phyloP scores from a whole-genome alignment of 1,140 invertebrate genomes.

The Plectrocnemia conspersa region DNA sequence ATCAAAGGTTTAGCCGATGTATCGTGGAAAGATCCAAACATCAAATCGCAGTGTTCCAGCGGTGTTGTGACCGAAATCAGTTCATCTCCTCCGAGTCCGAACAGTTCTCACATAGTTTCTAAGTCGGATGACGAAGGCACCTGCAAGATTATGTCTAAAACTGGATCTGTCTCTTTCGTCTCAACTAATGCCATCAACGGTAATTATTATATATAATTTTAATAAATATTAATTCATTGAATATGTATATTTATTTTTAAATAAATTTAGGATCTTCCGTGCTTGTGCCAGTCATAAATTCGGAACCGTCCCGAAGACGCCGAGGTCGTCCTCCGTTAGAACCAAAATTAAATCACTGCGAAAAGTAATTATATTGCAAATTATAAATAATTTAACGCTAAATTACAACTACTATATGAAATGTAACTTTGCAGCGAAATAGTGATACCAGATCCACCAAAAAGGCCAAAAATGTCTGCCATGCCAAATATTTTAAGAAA shows the following conservation, averaged over 20 bases:
- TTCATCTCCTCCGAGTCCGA: slow-evolving; percentile 25
- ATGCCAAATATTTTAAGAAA: slow-evolving; percentile 20
- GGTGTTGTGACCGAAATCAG: slow-evolving; percentile 15
- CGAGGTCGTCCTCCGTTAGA: slow-evolving; percentile 62
- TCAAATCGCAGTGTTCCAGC: slow-evolving; percentile 44
- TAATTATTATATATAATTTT: too few relatives aligned
- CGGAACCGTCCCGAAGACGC: slow-evolving; percentile 39
- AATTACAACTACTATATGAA: too few relatives aligned
- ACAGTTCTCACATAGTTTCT: slow-evolving; percentile 37
- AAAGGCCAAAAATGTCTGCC: slow-evolving; percentile 12
- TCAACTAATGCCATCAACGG: slow-evolving; percentile 7
- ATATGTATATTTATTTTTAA: not conserved
- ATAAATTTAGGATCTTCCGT: slow-evolving; percentile 8
- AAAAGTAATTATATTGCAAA: not conserved
- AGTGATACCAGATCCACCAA: slow-evolving; percentile 9
- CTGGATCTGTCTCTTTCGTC: not conserved
- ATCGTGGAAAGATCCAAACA: slow-evolving; percentile 65
- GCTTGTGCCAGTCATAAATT: not conserved
- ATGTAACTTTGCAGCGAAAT: slow-evolving; percentile 3
- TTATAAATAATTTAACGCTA: slow-evolving; percentile 1
- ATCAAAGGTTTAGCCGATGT: slow-evolving; percentile 89
- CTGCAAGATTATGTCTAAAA: slow-evolving; percentile 9
- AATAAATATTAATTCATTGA: too few relatives aligned
- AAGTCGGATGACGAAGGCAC: slow-evolving; percentile 25
- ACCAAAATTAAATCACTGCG: slow-evolving; percentile 13